phyloP scores from a whole-genome alignment of 2,888 invertebrate species.

The Gymnosoma rotundatum region DNA sequence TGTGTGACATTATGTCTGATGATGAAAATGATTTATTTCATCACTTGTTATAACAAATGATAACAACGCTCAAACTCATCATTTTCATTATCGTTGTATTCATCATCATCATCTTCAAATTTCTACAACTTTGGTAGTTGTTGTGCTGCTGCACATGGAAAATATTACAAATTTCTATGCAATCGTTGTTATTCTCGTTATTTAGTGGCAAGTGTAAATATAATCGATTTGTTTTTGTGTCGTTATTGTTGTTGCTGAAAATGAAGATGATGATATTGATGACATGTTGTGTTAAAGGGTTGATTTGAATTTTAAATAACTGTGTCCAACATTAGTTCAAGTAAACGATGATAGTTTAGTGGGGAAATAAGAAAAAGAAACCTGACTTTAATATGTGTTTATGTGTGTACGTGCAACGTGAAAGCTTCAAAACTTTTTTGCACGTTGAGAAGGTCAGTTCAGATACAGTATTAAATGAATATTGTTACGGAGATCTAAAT shows the following conservation, averaged over 20 bases:
- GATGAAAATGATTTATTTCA: constrained; percentile 79
- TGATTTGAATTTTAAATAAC: constrained; percentile 62
- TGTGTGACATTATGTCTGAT: constrained; percentile 42
- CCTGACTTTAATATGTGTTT: too few species aligned
- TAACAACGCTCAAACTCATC: constrained; percentile 59
- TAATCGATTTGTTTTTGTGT: constrained; percentile 55
- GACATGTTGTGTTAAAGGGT: constrained; percentile 57
- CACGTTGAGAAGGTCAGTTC: too few species aligned
- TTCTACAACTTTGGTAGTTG: neutral
- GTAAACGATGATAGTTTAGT: neutral
- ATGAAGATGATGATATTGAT: constrained; percentile 23
- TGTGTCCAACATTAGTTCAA: neutral
- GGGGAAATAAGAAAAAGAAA: neutral
- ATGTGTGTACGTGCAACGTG: too few species aligned
- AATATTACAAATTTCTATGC: constrained; percentile 35
- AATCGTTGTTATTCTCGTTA: neutral
- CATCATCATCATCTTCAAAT: constrained; percentile 15
- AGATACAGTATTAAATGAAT: too few species aligned
- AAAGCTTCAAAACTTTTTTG: too few species aligned
- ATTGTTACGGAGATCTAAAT: too few species aligned
- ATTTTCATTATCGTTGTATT: constrained; percentile 31
- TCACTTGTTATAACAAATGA: constrained; percentile 75
- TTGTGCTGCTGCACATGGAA: constrained; percentile 34
- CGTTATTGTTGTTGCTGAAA: constrained; percentile 14
- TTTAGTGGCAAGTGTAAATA: constrained; percentile 45